Conservation (phyloP, 2,797 vertebrate species). For the Sphaeramia orbicularis region DNA sequence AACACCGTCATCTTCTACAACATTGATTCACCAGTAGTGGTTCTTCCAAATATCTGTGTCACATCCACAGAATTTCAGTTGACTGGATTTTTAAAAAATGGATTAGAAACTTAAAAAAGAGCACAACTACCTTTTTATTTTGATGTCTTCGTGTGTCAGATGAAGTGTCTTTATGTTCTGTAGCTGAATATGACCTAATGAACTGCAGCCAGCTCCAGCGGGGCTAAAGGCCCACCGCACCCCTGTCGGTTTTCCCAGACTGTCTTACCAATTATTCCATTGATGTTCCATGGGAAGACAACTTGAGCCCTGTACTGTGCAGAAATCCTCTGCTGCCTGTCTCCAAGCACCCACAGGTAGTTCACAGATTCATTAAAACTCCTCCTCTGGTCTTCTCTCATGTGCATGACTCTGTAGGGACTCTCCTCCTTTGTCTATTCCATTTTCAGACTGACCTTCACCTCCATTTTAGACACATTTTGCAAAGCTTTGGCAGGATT, state of each 20-base stretch:
- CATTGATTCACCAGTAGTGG: too few species aligned
- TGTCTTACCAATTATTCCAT: constrained; percentile 51
- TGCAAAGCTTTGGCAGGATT: background rate
- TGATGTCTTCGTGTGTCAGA: background rate
- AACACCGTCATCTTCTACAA: too few species aligned
- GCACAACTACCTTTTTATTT: background rate
- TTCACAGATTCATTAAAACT: constrained; percentile 60
- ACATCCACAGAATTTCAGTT: too few species aligned
- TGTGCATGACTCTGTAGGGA: constrained; percentile 28
- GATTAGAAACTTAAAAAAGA: background rate
- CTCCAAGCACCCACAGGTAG: constrained; percentile 40
- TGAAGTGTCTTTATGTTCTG: constrained; percentile 2
- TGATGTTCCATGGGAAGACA: constrained; percentile 44
- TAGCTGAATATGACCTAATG: constrained; percentile 21
- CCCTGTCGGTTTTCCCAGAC: constrained; percentile 11
- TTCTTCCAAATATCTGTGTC: too few species aligned
- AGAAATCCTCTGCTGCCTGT: constrained; percentile 17
- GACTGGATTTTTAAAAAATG: constrained; percentile 15
- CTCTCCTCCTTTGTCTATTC: constrained; percentile 18
- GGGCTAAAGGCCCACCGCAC: constrained; percentile 27
- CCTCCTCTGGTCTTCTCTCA: constrained; percentile 15
- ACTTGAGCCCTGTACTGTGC: constrained; percentile 30
- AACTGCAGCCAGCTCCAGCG: constrained; percentile 10
- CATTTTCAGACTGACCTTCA: constrained; percentile 47
- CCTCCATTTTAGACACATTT: background rate